phyloP scores from a whole-genome alignment of 2,888 invertebrate species.

The Polymixis flavicincta region DNA sequence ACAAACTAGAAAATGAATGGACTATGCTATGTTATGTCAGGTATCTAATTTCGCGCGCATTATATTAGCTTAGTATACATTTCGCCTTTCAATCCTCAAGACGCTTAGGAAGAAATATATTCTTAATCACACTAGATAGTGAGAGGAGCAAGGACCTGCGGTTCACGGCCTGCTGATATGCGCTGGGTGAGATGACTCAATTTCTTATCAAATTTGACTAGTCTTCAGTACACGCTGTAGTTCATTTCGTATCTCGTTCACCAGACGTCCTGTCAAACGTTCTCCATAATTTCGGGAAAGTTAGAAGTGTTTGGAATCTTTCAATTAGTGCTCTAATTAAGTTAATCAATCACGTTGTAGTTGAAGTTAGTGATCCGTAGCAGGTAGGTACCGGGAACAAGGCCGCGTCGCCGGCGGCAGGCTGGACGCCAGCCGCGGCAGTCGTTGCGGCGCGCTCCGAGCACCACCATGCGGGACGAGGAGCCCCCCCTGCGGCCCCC shows the following conservation, averaged over 20 bases:
- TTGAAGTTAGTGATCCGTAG: conserved; percentile 78
- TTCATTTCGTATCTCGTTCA: conserved; percentile 57
- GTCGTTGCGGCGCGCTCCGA: conserved; percentile 78
- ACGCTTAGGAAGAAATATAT: conserved; percentile 37
- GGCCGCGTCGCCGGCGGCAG: conserved; percentile 68
- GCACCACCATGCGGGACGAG: conserved; percentile 83
- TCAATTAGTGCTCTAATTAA: conserved; percentile 65
- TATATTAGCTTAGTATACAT: conserved; percentile 43
- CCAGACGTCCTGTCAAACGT: conserved; percentile 38
- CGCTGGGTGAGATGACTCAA: conserved; percentile 61
- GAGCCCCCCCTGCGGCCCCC: conserved; percentile 79
- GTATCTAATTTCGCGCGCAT: conserved; percentile 33
- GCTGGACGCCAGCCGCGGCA: conserved; percentile 73
- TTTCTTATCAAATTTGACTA: conserved; percentile 47
- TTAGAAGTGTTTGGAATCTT: conserved; percentile 16
- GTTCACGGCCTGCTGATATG: conserved; percentile 61
- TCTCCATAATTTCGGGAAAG: conserved; percentile 12
- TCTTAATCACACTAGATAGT: conserved; percentile 34
- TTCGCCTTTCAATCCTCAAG: conserved; percentile 37
- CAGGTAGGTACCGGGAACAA: conserved; percentile 77
- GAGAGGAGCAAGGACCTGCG: conserved; percentile 47
- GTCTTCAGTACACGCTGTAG: conserved; percentile 51
- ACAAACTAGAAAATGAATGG: conserved; percentile 47
- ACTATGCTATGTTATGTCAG: conserved; percentile 6
- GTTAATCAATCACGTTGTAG: conserved; percentile 65